These are phyloP conservation scores for Parauchenoglanis punctatus DNA, from an alignment of 2,797 vertebrate species.

Conservation along the genomic window DNA sequence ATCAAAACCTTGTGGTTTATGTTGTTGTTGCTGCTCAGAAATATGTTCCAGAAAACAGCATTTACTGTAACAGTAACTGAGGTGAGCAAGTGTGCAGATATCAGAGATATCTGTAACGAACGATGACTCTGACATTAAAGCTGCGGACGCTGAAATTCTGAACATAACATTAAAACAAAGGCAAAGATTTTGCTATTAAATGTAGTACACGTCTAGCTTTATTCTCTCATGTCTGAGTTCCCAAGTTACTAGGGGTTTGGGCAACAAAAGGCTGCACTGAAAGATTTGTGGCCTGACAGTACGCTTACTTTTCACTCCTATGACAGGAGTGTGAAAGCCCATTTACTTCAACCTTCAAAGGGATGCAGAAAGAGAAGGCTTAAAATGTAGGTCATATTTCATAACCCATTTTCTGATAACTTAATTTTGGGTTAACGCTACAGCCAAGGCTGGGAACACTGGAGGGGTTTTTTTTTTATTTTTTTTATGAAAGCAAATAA, in stretches of 20 bases:
- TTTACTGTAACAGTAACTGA: neutral
- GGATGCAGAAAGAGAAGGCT: conserved; percentile 22
- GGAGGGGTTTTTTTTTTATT: too few species aligned
- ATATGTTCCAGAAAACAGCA: too few species aligned
- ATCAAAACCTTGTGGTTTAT: neutral
- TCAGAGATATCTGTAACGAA: neutral
- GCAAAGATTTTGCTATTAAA: neutral
- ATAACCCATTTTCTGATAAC: conserved; percentile 29
- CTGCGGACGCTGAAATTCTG: too few species aligned
- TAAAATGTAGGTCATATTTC: conserved; percentile 39
- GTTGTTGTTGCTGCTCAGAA: neutral
- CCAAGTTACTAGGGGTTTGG: neutral
- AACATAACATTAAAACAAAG: neutral
- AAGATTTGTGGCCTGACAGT: conserved; percentile 29
- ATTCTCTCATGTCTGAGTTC: conserved; percentile 1
- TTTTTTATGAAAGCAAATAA: conserved; percentile 15
- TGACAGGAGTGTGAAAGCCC: conserved; percentile 26
- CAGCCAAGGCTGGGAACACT: neutral
- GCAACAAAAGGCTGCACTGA: neutral
- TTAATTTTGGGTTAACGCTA: conserved; percentile 27
- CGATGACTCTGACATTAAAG: neutral
- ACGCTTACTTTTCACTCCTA: conserved; percentile 21
- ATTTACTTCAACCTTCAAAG: conserved; percentile 49
- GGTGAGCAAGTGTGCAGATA: neutral
- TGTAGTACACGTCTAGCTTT: neutral